Percentiles rank a stretch among this genome's conserved stretches.
phyloP scores from a whole-genome alignment of 1,140 invertebrate genomes.

The Ceratina australensis region DNA sequence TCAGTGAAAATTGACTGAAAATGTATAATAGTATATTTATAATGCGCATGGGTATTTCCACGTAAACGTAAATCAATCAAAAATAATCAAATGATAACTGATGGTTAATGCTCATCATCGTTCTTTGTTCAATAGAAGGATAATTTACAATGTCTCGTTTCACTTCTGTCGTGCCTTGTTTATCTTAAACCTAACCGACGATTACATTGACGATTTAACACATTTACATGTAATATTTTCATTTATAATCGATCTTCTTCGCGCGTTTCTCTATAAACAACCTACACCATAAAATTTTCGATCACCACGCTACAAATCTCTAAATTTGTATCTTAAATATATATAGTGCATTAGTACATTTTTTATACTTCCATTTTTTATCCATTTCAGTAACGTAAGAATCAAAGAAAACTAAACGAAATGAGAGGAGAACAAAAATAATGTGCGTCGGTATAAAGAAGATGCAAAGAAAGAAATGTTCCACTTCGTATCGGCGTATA shows the following conservation, averaged over 20 bases:
- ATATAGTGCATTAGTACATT: constrained; percentile 35
- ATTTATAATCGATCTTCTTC: constrained; percentile 49
- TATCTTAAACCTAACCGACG: constrained; percentile 64
- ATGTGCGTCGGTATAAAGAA: constrained; percentile 39
- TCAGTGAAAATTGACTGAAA: constrained; percentile 66
- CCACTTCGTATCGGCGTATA: constrained; percentile 33
- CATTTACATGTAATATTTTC: constrained; percentile 57
- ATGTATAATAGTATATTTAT: constrained; percentile 69
- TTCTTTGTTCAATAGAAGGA: constrained; percentile 52
- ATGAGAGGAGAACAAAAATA: constrained; percentile 41
- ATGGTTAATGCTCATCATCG: background rate
- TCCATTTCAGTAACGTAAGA: constrained; percentile 9
- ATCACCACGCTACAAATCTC: constrained; percentile 66
- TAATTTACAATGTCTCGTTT: constrained; percentile 70
- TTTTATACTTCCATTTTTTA: constrained; percentile 5
- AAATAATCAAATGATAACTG: constrained; percentile 69
- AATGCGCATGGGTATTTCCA: constrained; percentile 66
- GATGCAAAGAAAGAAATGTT: constrained; percentile 26
- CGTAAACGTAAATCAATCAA: constrained; percentile 68
- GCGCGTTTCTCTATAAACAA: constrained; percentile 59
- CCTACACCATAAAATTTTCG: constrained; percentile 59
- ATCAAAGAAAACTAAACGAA: constrained; percentile 17
- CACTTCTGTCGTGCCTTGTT: constrained; percentile 38
- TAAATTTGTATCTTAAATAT: constrained; percentile 65
- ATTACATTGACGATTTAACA: constrained; percentile 58